Conservation (phyloP, 2,113 vertebrate genomes). For the Amphiprion percula region DNA sequence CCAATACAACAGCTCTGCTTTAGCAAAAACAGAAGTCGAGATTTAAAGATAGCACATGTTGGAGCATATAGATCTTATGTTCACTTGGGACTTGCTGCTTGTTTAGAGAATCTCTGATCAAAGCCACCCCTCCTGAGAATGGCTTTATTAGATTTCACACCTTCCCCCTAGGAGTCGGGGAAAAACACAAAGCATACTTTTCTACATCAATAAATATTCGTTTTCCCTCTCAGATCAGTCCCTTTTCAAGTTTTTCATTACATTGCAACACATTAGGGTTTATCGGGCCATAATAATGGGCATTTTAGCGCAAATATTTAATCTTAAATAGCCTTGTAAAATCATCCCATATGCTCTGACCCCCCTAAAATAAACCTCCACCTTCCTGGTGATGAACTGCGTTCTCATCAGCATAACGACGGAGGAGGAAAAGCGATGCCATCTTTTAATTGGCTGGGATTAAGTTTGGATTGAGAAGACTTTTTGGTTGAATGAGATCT, state of each 20-base stretch:
- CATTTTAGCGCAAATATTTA: conserved; percentile 42
- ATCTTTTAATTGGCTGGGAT: conserved; percentile 90
- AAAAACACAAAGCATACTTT: conserved; percentile 82
- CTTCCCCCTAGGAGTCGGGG: conserved; percentile 74
- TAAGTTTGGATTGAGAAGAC: conserved; percentile 90
- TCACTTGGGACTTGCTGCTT: conserved; percentile 82
- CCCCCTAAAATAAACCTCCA: conserved; percentile 23
- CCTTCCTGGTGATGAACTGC: conserved; percentile 67
- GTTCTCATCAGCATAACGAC: conserved; percentile 78
- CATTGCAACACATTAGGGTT: conserved; percentile 59
- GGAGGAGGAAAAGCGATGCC: conserved; percentile 82
- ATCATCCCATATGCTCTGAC: conserved; percentile 12
- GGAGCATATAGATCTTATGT: conserved; percentile 79
- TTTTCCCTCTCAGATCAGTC: conserved; percentile 70
- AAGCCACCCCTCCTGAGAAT: conserved; percentile 82
- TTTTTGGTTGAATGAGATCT: conserved; percentile 97
- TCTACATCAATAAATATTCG: conserved; percentile 84
- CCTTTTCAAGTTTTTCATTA: conserved; percentile 58
- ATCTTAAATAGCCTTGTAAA: conserved; percentile 41
- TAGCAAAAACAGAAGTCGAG: conserved; percentile 84
- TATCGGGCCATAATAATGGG: conserved; percentile 35
- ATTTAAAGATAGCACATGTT: conserved; percentile 85
- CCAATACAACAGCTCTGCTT: conserved; percentile 81
- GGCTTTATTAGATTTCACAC: conserved; percentile 88
- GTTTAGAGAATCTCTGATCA: conserved; percentile 85